These are phyloP conservation scores for Andrena bucephala DNA, from an alignment of 2,888 invertebrate genomes.

Conservation along the genomic window DNA sequence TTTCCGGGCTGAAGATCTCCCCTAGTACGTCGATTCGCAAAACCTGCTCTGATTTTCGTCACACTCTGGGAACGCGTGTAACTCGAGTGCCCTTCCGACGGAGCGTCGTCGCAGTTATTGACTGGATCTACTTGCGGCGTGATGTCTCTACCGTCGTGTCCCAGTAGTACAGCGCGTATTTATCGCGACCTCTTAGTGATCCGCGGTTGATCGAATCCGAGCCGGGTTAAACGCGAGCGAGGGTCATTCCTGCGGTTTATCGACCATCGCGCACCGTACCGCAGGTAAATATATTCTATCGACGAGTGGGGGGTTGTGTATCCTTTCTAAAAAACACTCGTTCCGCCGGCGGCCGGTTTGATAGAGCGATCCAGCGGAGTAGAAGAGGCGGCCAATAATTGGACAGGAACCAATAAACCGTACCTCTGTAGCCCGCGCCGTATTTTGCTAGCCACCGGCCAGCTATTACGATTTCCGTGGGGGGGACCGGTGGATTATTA, in stretches of 20 bases:
- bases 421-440: constrained; percentile 38
- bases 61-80: too few species aligned
- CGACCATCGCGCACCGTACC: background rate
- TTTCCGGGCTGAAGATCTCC: too few species aligned
- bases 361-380: constrained; percentile 55
- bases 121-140: background rate
- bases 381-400: constrained; percentile 64
- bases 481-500: constrained; percentile 67
- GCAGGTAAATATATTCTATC: background rate
- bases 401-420: constrained; percentile 68
- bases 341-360: constrained; percentile 20
- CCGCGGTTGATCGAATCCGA: constrained; percentile 7
- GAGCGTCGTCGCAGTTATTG: background rate
- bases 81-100: background rate
- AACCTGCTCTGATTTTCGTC: too few species aligned
- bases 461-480: constrained; percentile 62
- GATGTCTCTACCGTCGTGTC: background rate
- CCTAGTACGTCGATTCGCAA: too few species aligned
- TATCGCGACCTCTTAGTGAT: background rate
- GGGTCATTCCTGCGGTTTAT: background rate
- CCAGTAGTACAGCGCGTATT: background rate
- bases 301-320: background rate
- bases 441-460: constrained; percentile 63
- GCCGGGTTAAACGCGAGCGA: background rate
- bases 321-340: constrained; percentile 14